Evolutionary conservation across 2,797 vertebrate species (phyloP), one percentile per base, ranked within the genome.

Genomic region (Rhodeus uyekii): DNA sequence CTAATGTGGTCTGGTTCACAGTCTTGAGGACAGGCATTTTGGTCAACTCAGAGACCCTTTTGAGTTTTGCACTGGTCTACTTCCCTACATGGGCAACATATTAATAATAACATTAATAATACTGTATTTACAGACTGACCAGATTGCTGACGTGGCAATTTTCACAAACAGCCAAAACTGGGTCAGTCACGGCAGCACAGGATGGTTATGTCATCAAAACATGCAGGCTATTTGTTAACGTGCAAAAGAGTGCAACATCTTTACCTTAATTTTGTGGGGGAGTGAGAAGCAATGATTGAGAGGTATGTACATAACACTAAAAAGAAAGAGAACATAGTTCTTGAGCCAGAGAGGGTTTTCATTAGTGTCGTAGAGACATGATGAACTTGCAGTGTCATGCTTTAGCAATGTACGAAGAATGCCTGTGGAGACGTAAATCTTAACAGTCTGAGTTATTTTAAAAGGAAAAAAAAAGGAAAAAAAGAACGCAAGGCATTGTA

Each of bases 401-500:
- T 85, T 90, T 90, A 91, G 90, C 88, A 84, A 87, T 87, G 83
- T 36, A 90, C 86, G 80, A 71, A 73, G 82, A 88, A 86, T 76
- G 76, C 84, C 68, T 71, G 22, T 86, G 83, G 80, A 89, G 84
- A 73, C 84, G 72, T 75, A 63, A 42, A 86, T 88, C 81, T 84
- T 87, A 90, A 91, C 89, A 88, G 91, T 89, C 87, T 39, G 81
- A 68, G 75, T 77, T 79, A 87, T 18, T 36, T 88, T 91, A 92
- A 92, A 69, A 76, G 79, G 78, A 91, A 90, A 86, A 79, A 87
- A 22, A 92, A 92, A 69, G 76, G 79, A 77, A 91, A 90, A 86
- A 79, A 87, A 22, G 85, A 85, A 93, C 91, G 87, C 87, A 93
- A 95, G 94, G 94, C 95, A 94, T 91, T 92, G 83, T 88, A 90